Conservation (phyloP, 2,113 vertebrate genomes). For the Pavo muticus region DNA sequence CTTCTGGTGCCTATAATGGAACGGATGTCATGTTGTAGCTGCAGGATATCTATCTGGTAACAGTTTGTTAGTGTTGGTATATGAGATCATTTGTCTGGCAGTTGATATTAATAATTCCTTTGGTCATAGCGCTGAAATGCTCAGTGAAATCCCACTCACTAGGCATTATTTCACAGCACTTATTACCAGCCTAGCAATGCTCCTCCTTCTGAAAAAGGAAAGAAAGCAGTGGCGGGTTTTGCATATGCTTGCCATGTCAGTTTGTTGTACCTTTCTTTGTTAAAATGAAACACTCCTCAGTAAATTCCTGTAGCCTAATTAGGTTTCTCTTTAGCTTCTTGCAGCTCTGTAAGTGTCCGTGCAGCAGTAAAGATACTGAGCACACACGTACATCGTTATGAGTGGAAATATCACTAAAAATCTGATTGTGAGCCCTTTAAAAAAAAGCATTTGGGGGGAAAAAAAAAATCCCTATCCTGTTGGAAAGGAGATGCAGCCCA, state of each 20-base stretch:
- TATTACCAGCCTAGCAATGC: constrained; percentile 60
- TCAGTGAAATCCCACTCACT: constrained; percentile 56
- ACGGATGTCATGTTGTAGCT: constrained; percentile 55
- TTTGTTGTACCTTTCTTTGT: neutral
- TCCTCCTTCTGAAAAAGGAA: constrained; percentile 64
- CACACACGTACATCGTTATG: neutral
- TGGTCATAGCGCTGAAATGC: constrained; percentile 49
- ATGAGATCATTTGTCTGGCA: constrained; percentile 73
- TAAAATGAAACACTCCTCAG: neutral
- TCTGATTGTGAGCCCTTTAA: neutral
- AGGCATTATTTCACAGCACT: constrained; percentile 53
- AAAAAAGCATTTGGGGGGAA: neutral
- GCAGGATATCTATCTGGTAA: constrained; percentile 54
- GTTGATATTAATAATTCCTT: constrained; percentile 62
- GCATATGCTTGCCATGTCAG: neutral
- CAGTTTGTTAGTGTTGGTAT: constrained; percentile 61
- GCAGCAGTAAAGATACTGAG: neutral
- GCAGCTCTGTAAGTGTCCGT: neutral
- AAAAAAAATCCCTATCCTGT: neutral
- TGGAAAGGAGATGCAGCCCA: neutral
- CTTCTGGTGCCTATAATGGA: constrained; percentile 54
- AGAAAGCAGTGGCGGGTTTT: constrained; percentile 52
- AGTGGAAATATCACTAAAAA: neutral
- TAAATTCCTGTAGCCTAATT: neutral
- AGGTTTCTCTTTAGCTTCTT: neutral